Percentiles rank a stretch among this genome's conserved stretches.
Conservation (phyloP, 2,888 invertebrate species). For the Tigriopus californicus region DNA sequence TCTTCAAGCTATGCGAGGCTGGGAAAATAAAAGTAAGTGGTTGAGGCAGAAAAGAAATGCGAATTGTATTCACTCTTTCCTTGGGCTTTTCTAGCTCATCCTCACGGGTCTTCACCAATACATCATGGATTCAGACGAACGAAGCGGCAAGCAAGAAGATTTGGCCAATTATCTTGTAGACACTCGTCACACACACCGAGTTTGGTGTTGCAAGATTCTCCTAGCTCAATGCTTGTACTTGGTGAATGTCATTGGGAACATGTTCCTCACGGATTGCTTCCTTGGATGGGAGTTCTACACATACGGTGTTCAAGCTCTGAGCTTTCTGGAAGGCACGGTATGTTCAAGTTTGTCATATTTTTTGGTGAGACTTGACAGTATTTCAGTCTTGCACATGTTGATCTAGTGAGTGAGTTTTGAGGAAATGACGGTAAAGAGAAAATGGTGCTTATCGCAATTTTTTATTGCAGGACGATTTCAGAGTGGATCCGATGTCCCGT, state of each 20-base stretch:
- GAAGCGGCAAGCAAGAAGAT: slow-evolving; percentile 6
- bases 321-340: slow-evolving; percentile 3
- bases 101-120: slow-evolving; percentile 3
- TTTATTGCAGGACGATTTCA: not conserved
- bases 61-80: too few species aligned
- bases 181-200: slow-evolving; percentile 1
- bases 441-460: not conserved
- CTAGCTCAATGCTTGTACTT: slow-evolving; percentile 5
- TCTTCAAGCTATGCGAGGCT: slow-evolving; percentile 8
- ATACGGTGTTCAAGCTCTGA: slow-evolving; percentile 11
- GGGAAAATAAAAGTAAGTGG: slow-evolving; percentile 1
- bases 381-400: too few species aligned
- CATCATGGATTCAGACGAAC: not conserved
- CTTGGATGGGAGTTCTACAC: slow-evolving; percentile 14
- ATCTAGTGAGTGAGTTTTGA: not conserved
- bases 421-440: not conserved
- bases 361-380: too few species aligned
- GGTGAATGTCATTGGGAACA: slow-evolving; percentile 11
- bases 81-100: not conserved
- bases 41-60: too few species aligned
- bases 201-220: slow-evolving; percentile 8
- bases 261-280: slow-evolving; percentile 14
- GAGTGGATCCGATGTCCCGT: slow-evolving; percentile 14
- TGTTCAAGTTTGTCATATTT: too few species aligned
- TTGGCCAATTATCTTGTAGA: slow-evolving; percentile 1